Evolutionary conservation across 2,113 vertebrate genomes (phyloP).

Genomic region (Dendrocopos noguchii): DNA sequence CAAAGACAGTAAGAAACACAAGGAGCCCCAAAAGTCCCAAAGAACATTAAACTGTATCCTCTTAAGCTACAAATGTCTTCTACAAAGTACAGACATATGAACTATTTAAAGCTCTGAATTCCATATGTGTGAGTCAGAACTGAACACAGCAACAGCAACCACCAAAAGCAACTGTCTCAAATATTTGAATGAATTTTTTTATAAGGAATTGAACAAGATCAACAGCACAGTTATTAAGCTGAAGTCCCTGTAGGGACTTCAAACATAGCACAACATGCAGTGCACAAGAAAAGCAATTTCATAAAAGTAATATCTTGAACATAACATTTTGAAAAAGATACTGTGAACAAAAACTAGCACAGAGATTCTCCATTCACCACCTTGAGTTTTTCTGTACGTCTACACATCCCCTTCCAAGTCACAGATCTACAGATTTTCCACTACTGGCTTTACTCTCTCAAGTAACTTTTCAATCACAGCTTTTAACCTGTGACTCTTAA

Average conservation of each 20-base stretch:
- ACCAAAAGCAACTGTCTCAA: constrained; percentile 9
- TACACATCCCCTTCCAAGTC: background rate
- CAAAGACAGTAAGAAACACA: constrained; percentile 18
- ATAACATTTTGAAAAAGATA: constrained; percentile 18
- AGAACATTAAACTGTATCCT: constrained; percentile 32
- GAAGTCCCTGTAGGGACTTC: constrained; percentile 12
- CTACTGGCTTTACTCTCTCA: background rate
- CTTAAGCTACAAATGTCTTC: background rate
- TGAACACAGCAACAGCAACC: background rate
- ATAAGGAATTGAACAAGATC: constrained; percentile 19
- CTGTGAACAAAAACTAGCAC: background rate
- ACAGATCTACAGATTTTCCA: background rate
- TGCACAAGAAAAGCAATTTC: constrained; percentile 39
- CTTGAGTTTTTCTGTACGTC: background rate
- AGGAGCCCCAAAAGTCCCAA: background rate
- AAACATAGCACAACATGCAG: background rate
- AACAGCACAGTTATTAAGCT: constrained; percentile 5
- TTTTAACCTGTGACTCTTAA: background rate
- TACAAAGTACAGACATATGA: constrained; percentile 26
- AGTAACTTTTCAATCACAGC: background rate
- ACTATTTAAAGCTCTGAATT: constrained; percentile 39
- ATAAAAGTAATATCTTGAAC: constrained; percentile 9
- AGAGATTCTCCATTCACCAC: background rate
- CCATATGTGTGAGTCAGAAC: constrained; percentile 20
- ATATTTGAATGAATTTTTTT: constrained; percentile 46